Evolutionary conservation across 1,140 invertebrate species (phyloP).

Genomic region (Limonius californicus): DNA sequence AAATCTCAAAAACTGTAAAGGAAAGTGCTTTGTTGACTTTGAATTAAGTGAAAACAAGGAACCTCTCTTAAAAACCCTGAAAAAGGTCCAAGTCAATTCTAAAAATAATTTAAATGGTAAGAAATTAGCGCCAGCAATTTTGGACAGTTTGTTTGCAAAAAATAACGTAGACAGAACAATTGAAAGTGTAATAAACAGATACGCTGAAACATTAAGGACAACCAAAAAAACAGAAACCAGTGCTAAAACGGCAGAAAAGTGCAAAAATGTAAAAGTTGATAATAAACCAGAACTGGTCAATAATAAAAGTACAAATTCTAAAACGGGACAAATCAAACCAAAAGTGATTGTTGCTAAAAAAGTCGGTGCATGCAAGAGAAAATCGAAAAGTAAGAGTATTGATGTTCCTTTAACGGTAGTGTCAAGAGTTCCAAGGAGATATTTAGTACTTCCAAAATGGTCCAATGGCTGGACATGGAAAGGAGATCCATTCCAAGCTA

Average conservation of each 20-base stretch:
- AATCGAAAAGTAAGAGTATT: slow-evolving; percentile 46
- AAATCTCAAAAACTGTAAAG: slow-evolving; percentile 27
- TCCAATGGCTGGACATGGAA: slow-evolving; percentile 91
- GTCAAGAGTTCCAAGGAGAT: slow-evolving; percentile 45
- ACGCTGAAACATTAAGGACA: slow-evolving; percentile 29
- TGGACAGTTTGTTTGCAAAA: slow-evolving; percentile 54
- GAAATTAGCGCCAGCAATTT: slow-evolving; percentile 49
- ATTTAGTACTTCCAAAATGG: slow-evolving; percentile 67
- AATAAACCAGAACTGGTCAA: slow-evolving; percentile 22
- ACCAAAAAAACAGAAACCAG: slow-evolving; percentile 12
- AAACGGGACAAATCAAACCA: slow-evolving; percentile 16
- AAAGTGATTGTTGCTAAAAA: slow-evolving; percentile 17
- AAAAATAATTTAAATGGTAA: slow-evolving; percentile 43
- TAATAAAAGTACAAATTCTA: slow-evolving; percentile 23
- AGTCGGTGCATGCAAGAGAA: slow-evolving; percentile 20
- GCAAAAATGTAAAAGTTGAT: slow-evolving; percentile 35
- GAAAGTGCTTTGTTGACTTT: slow-evolving; percentile 25
- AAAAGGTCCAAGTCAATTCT: slow-evolving; percentile 41
- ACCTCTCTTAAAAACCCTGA: slow-evolving; percentile 24
- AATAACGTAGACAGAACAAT: slow-evolving; percentile 54
- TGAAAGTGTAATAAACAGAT: slow-evolving; percentile 41
- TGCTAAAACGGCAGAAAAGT: slow-evolving; percentile 48
- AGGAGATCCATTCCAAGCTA: slow-evolving; percentile 75
- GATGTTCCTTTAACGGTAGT: slow-evolving; percentile 43
- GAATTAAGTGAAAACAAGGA: slow-evolving; percentile 39